These are phyloP conservation scores for Lasioglossum calceatum DNA, from an alignment of 2,888 invertebrate species.

Conservation along the genomic window DNA sequence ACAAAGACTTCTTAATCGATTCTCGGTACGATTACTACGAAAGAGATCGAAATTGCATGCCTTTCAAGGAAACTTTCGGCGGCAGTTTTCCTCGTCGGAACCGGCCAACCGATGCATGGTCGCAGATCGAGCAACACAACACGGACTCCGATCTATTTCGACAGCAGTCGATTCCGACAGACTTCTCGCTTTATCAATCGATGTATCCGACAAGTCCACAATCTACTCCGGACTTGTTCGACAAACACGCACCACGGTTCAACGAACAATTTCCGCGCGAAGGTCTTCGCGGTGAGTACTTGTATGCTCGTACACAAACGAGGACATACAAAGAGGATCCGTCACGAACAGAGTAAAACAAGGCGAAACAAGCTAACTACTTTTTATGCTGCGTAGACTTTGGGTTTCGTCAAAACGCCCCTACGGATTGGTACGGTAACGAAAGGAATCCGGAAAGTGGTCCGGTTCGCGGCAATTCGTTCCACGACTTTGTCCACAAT, in stretches of 20 bases:
- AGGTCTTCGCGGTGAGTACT: constrained; percentile 16
- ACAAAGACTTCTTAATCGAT: constrained; percentile 88
- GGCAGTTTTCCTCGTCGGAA: neutral
- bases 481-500: constrained; percentile 21
- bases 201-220: neutral
- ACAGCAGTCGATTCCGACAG: neutral
- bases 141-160: neutral
- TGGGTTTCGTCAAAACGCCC: neutral
- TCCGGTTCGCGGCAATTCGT: neutral
- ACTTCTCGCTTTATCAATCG: neutral
- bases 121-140: neutral
- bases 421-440: constrained; percentile 21
- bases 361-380: neutral
- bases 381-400: constrained; percentile 23
- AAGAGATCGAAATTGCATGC: constrained; percentile 88
- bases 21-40: constrained; percentile 93
- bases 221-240: neutral
- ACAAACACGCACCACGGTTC: neutral
- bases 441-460: constrained; percentile 1
- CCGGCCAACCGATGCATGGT: neutral
- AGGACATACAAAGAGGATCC: neutral
- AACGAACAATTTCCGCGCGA: constrained; percentile 23
- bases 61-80: neutral
- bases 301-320: neutral
- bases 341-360: neutral